These are phyloP conservation scores for rabbit (Oryctolagus cuniculus) DNA, from an alignment of 2,113 vertebrate species.

Conservation along the genomic window DNA sequence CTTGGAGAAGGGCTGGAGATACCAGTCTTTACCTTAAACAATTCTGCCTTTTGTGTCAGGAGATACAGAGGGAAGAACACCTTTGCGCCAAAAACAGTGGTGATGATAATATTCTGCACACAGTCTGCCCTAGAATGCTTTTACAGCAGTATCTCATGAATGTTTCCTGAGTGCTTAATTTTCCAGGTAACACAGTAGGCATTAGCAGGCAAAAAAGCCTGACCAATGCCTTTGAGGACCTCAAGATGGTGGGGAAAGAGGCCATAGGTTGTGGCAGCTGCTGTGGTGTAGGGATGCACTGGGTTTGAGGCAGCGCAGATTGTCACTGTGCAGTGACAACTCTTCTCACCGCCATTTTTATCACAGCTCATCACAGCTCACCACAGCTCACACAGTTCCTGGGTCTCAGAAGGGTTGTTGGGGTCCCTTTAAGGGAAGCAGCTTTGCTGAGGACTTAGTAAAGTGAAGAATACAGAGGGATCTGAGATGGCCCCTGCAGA, in stretches of 20 bases:
- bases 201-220: background rate
- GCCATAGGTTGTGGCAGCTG: background rate
- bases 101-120: background rate
- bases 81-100: background rate
- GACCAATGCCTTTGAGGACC: background rate
- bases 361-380: background rate
- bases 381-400: background rate
- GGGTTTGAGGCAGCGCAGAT: background rate
- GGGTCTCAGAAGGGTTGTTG: background rate
- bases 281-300: rapidly evolving
- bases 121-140: background rate
- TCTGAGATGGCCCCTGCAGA: rapidly evolving
- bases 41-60: background rate
- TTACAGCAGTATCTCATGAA: background rate
- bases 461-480: background rate
- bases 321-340: background rate
- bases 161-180: background rate
- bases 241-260: background rate
- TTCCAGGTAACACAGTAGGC: background rate
- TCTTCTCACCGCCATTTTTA: background rate
- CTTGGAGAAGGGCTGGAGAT: background rate
- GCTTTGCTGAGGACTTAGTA: background rate
- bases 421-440: background rate
- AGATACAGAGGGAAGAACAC: background rate
- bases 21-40: background rate